Evolutionary conservation across 1,140 invertebrate genomes (phyloP).

Genomic region (Maconellicoccus hirsutus): DNA sequence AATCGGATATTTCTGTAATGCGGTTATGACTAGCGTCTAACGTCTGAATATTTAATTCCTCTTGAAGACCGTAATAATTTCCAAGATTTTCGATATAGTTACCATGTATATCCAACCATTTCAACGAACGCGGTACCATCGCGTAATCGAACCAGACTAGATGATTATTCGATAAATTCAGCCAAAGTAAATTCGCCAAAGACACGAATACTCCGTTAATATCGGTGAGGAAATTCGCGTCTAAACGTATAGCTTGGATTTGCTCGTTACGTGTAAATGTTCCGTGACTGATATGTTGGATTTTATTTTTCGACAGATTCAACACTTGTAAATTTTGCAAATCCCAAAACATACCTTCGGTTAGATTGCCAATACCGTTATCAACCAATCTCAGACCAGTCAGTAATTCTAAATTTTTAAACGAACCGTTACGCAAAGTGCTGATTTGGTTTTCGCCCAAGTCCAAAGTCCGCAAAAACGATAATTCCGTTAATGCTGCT

Average conservation of each 20-base stretch:
- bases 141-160: constrained; percentile 83
- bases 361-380: constrained; percentile 74
- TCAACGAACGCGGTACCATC: constrained; percentile 71
- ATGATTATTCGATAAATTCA: constrained; percentile 84
- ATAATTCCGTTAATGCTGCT: constrained; percentile 63
- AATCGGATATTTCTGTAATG: constrained; percentile 60
- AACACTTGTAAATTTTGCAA: constrained; percentile 68
- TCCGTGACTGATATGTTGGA: constrained; percentile 65
- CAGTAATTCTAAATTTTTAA: constrained; percentile 68
- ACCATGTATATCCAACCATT: constrained; percentile 80
- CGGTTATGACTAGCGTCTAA: constrained; percentile 78
- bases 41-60: constrained; percentile 59
- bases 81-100: constrained; percentile 74
- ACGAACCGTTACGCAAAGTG: constrained; percentile 65
- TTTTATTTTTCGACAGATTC: constrained; percentile 76
- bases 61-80: constrained; percentile 73
- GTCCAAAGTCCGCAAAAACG: constrained; percentile 72
- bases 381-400: constrained; percentile 72
- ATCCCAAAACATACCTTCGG: constrained; percentile 72
- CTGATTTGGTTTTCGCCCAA: constrained; percentile 76
- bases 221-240: constrained; percentile 73
- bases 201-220: constrained; percentile 76
- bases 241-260: constrained; percentile 70
- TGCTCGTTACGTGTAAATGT: constrained; percentile 66
- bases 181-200: constrained; percentile 62